phyloP scores from a whole-genome alignment of 2,797 vertebrate genomes.

The Eupleurogrammus muticus region DNA sequence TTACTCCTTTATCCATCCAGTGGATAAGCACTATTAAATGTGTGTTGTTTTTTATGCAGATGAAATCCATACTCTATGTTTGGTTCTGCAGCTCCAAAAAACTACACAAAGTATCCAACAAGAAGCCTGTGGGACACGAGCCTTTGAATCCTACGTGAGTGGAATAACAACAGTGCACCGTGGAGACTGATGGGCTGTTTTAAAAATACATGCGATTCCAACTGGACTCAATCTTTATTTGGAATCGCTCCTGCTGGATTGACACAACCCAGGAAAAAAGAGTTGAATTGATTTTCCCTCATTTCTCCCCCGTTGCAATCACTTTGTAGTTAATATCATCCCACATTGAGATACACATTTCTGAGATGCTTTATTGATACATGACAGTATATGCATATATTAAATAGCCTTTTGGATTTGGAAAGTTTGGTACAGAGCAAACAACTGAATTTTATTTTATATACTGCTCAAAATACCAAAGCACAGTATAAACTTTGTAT shows the following conservation, averaged over 20 bases:
- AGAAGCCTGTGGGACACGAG: conserved; percentile 51
- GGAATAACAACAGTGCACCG: conserved; percentile 47
- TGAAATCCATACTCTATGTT: conserved; percentile 41
- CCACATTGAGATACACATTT: conserved; percentile 1
- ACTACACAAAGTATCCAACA: conserved; percentile 45
- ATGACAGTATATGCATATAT: conserved; percentile 15
- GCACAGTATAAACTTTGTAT: neutral
- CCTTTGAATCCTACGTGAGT: conserved; percentile 48
- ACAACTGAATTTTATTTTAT: conserved; percentile 4
- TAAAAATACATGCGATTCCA: conserved; percentile 58
- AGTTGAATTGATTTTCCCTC: conserved; percentile 2
- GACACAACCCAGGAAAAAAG: conserved; percentile 26
- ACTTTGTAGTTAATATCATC: conserved; percentile 17
- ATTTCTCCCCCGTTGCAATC: neutral
- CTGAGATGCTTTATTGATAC: conserved; percentile 13
- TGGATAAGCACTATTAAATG: conserved; percentile 11
- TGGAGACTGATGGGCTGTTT: conserved; percentile 49
- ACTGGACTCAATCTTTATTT: conserved; percentile 47
- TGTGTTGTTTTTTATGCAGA: conserved; percentile 24
- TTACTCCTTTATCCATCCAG: conserved; percentile 36
- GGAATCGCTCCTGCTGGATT: conserved; percentile 31
- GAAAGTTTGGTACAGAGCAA: conserved; percentile 13
- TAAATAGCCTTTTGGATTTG: neutral
- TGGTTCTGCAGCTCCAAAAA: conserved; percentile 43
- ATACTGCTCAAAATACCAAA: conserved; percentile 9